Percentiles rank a stretch among this genome's conserved stretches.
Evolutionary conservation across 2,888 invertebrate genomes (phyloP).

Genomic region (Nemoura dubitans): DNA sequence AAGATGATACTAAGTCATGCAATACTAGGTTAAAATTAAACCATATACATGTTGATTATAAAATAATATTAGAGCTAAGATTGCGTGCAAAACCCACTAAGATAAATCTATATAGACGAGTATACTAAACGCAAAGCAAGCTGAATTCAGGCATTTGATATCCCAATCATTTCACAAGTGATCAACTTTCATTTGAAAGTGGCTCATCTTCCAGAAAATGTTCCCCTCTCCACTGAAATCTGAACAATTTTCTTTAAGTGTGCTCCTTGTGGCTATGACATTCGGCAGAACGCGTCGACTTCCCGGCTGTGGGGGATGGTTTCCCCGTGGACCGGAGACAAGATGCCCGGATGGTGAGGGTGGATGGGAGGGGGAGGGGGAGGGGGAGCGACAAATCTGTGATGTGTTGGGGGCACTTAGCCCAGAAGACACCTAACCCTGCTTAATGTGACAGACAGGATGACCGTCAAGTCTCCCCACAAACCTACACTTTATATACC

Average conservation of each 20-base stretch:
- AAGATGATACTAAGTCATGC: background rate
- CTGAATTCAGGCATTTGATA: background rate
- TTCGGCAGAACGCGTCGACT: background rate
- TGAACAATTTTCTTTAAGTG: constrained; percentile 30
- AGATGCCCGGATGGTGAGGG: background rate
- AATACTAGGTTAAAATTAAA: background rate
- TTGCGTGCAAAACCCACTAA: background rate
- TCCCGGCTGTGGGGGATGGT: background rate
- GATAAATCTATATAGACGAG: background rate
- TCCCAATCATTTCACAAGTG: background rate
- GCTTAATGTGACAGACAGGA: constrained; percentile 31
- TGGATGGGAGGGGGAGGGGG: background rate
- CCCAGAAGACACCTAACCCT: constrained; percentile 30
- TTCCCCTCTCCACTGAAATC: background rate
- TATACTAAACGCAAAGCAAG: background rate
- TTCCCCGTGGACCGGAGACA: background rate
- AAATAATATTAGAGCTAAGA: background rate
- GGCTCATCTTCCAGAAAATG: background rate
- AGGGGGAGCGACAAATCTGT: constrained; percentile 26
- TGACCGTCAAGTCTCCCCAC: constrained; percentile 17
- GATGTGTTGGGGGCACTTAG: constrained; percentile 39
- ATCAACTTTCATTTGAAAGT: constrained; percentile 23
- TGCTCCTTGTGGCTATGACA: background rate
- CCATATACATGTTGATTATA: background rate
- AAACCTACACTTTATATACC: background rate